Evolutionary conservation across 1,140 invertebrate genomes (phyloP), one percentile per base, ranked within the genome.

Genomic region (Platorchestia sp.): DNA sequence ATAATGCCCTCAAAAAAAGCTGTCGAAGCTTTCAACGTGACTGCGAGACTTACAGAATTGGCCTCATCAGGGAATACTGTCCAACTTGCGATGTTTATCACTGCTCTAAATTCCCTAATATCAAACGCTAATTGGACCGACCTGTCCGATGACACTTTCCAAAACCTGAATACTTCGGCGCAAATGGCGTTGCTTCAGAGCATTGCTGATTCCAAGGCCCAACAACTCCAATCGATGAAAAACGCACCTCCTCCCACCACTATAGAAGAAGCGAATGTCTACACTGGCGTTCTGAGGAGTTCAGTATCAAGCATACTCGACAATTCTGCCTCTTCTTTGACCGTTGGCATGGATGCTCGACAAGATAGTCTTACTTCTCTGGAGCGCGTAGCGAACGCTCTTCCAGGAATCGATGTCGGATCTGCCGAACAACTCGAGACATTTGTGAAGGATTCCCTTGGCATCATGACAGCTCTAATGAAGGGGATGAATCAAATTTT

Each of bases 381-480:
- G 51, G 87, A 95, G 41, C 40, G 40, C 47, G 59, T 95, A 53
- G 44, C 41, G 1, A 43, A 43, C 42, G 22, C 59, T 36, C 75
- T 95, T 22, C 89, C 45, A 40, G 51, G 42, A 16, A 53, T 95
- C 44, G 22, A 47, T 44, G 87, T 95, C 45, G 51, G 44, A 51
- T 47, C 87, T n/a, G 86, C 90, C 40, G 16, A 95, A 36, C 19
- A 95, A 36, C 43, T 95, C 22, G 91, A 95, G 41, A 3, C 90
- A 5, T 95, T 95, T 44, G 43, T 59, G 16, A 87, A 43, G 53
- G 41, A 44, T 95, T 7, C 95, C 0, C 90, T 95, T 40, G 91
- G 95, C 53, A 41, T 95, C 14, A 95, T 95, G 95, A 95, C 44
- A 90, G 45, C 95, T 3, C 47, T 95, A 0, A 95, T 95, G 75